These are phyloP conservation scores for Cryptus armator DNA, from an alignment of 2,888 invertebrate species.

Conservation along the genomic window DNA sequence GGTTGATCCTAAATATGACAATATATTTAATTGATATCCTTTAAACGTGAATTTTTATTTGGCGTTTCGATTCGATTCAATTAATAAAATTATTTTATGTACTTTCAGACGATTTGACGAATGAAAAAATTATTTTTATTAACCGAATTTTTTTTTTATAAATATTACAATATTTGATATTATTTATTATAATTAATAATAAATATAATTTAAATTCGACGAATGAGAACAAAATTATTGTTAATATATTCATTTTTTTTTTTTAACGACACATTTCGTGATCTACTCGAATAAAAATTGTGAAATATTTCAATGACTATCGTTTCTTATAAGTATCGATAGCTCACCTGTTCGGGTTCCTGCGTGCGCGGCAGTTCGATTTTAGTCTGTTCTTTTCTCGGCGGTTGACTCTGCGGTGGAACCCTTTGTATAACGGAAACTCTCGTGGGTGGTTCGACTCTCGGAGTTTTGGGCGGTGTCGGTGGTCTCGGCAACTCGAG, in stretches of 20 bases:
- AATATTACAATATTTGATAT: too few relatives aligned
- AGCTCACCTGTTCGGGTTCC: conserved; percentile 84
- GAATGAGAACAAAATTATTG: neutral
- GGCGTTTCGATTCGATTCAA: too few relatives aligned
- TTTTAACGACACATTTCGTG: neutral
- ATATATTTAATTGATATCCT: neutral
- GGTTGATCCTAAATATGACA: conserved; percentile 90
- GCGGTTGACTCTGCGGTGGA: conserved; percentile 85
- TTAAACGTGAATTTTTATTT: too few relatives aligned
- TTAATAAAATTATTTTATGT: too few relatives aligned
- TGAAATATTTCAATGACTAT: neutral
- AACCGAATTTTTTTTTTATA: too few relatives aligned
- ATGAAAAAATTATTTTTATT: too few relatives aligned
- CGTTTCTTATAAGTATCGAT: neutral
- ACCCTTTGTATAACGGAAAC: conserved; percentile 94
- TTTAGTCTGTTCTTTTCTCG: conserved; percentile 81
- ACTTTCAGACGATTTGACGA: too few relatives aligned
- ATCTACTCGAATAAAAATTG: too few relatives aligned
- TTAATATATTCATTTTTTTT: neutral
- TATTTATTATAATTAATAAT: neutral
- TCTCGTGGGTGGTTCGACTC: conserved; percentile 88
- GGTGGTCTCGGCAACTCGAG: conserved; percentile 84
- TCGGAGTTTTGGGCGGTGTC: conserved; percentile 88
- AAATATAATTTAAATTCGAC: neutral
- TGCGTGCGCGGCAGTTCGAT: conserved; percentile 82